Evolutionary conservation across 2,888 invertebrate species (phyloP).

Genomic region (Hemaris fuciformis): DNA sequence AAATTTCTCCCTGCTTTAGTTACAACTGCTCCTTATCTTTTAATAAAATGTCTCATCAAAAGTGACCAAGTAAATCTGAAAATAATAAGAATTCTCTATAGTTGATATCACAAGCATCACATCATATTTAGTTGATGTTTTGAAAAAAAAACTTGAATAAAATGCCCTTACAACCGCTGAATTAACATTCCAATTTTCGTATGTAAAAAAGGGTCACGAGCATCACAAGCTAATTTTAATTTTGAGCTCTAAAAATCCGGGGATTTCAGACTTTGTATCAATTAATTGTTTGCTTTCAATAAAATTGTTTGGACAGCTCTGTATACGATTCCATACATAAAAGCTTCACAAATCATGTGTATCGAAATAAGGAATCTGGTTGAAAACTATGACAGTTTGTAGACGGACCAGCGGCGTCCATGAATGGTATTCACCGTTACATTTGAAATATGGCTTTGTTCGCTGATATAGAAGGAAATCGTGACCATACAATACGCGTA

Average conservation of each 20-base stretch:
- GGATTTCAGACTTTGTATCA: neutral
- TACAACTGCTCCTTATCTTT: too few species aligned
- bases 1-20: too few species aligned
- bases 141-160: too few species aligned
- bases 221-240: neutral
- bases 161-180: too few species aligned
- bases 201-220: neutral
- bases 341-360: neutral
- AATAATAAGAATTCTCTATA: too few species aligned
- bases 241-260: neutral
- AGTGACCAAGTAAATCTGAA: too few species aligned
- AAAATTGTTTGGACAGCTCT: neutral
- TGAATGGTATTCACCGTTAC: neutral
- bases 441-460: neutral
- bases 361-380: neutral
- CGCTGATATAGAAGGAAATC: neutral
- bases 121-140: too few species aligned
- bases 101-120: too few species aligned
- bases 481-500: neutral
- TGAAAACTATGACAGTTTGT: neutral
- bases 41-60: too few species aligned
- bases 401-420: neutral
- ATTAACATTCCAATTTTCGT: neutral
- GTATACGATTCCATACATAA: neutral
- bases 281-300: neutral